Evolutionary conservation across 2,797 vertebrate species (phyloP).

Genomic region (Cephalopachus bancanus): DNA sequence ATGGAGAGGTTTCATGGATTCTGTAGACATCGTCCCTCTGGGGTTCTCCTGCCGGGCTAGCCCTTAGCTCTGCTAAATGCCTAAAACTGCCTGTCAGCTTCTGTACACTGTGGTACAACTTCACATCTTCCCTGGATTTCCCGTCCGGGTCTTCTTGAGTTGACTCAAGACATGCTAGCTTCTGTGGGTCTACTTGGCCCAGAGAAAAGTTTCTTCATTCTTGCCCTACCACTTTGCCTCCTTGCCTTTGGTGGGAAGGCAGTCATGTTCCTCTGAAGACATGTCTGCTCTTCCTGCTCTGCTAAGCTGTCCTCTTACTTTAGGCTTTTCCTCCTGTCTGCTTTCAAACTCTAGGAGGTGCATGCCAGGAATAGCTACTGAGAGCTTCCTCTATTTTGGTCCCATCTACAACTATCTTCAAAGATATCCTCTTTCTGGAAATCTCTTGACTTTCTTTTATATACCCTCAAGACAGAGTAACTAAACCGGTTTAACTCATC

Average conservation of each 20-base stretch:
- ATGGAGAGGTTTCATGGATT: background rate
- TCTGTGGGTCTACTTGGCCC: background rate
- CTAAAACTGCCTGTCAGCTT: background rate
- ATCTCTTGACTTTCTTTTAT: background rate
- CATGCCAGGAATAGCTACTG: background rate
- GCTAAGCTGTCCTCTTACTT: background rate
- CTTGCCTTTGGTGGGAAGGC: background rate
- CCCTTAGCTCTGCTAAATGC: background rate
- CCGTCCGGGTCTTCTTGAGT: background rate
- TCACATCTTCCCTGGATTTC: background rate
- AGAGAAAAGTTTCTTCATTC: background rate
- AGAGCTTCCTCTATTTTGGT: constrained; percentile 1
- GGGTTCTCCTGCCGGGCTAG: background rate
- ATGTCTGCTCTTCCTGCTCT: background rate
- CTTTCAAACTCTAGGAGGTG: background rate
- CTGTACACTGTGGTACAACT: background rate
- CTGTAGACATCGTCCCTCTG: background rate
- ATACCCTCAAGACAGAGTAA: background rate
- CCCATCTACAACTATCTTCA: background rate
- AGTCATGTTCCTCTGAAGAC: background rate
- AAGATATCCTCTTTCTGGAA: background rate
- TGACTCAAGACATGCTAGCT: background rate
- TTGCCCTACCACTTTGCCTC: background rate
- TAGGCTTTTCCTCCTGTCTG: background rate
- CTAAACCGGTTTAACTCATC: constrained; percentile 4